Evolutionary conservation across 2,113 vertebrate species (phyloP).

Genomic region (Scatophagus argus): DNA sequence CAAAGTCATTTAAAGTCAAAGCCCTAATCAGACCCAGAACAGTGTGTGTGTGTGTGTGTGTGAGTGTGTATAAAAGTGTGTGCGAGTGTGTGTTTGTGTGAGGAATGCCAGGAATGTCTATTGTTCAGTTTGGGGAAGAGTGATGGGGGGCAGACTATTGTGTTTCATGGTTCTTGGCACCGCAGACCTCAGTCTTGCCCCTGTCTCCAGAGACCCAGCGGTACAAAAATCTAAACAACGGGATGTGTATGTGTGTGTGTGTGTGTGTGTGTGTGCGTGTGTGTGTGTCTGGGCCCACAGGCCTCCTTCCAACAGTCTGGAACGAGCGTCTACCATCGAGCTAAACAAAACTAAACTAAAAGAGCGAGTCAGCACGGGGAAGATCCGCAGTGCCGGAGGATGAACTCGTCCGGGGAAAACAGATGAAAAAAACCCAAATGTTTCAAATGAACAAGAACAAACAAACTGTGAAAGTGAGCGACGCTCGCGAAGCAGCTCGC

Average conservation of each 20-base stretch:
- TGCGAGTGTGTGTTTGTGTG: conserved; percentile 38
- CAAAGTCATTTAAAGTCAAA: conserved; percentile 36
- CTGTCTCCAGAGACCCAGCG: conserved; percentile 60
- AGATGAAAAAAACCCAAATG: conserved; percentile 37
- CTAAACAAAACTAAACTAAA: conserved; percentile 26
- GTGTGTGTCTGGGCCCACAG: neutral
- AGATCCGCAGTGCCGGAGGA: neutral
- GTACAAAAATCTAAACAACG: conserved; percentile 61
- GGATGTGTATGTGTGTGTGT: conserved; percentile 44
- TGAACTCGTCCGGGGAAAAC: conserved; percentile 28
- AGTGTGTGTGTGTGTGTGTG: conserved; percentile 32
- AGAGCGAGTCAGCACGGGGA: conserved; percentile 8
- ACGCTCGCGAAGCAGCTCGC: conserved; percentile 15
- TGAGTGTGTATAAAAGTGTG: no score
- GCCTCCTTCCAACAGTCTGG: conserved; percentile 7
- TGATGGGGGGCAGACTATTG: conserved; percentile 74
- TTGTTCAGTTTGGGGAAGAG: conserved; percentile 69
- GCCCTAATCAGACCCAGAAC: conserved; percentile 58
- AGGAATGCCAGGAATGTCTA: conserved; percentile 77
- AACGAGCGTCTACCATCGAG: conserved; percentile 12
- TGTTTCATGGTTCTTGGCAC: conserved; percentile 75
- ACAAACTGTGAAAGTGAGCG: conserved; percentile 42
- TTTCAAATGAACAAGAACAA: conserved; percentile 40
- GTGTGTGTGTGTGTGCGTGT: conserved; percentile 33
- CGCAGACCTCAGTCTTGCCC: conserved; percentile 53